Conservation (phyloP, 1,140 invertebrate species). For the Cryptotermes secundus region DNA sequence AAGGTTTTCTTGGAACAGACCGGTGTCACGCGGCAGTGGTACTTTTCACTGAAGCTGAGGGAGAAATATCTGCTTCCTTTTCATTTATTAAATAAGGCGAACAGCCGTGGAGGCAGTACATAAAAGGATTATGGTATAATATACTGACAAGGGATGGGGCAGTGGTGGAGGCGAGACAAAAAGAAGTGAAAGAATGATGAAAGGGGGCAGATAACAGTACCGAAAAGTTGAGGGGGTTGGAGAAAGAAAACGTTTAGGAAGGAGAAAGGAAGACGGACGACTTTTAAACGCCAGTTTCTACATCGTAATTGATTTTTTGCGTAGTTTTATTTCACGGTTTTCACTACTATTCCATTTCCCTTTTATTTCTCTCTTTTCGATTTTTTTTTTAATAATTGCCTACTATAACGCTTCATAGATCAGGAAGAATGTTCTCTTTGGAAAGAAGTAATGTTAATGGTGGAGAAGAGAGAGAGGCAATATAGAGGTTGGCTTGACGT, state of each 20-base stretch:
- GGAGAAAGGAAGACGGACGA: neutral
- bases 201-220: neutral
- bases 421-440: neutral
- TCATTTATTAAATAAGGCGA: neutral
- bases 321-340: neutral
- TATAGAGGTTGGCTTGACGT: neutral
- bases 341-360: neutral
- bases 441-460: neutral
- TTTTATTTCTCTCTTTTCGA: neutral
- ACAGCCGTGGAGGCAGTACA: neutral
- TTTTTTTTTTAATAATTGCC: neutral
- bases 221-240: neutral
- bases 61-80: neutral
- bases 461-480: neutral
- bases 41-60: neutral
- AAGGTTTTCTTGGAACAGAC: too few relatives aligned
- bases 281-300: neutral
- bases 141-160: neutral
- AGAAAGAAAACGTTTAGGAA: neutral
- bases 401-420: neutral
- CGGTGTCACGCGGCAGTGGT: too few relatives aligned
- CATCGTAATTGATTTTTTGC: slow-evolving; percentile 5
- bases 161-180: neutral
- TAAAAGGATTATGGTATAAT: slow-evolving; percentile 3
- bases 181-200: neutral